These are phyloP conservation scores for Ailurus styani DNA, from an alignment of 2,113 vertebrate species.

Conservation along the genomic window DNA sequence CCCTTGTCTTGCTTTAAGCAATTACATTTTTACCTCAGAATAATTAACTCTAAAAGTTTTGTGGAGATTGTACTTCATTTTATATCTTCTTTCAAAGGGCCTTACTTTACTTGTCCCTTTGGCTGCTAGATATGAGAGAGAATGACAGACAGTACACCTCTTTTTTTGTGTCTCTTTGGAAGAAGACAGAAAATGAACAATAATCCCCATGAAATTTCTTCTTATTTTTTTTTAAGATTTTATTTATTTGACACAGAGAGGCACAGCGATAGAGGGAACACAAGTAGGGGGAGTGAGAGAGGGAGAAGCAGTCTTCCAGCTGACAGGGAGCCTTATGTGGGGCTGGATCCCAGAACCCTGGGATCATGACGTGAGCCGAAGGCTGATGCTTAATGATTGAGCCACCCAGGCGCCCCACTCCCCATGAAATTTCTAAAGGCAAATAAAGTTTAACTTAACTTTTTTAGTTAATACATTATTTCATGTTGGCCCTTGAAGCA, in stretches of 20 bases:
- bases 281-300: too few species aligned
- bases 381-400: too few species aligned
- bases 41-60: not conserved
- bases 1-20: not conserved
- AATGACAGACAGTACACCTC: not conserved
- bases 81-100: not conserved
- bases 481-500: not conserved
- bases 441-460: not conserved
- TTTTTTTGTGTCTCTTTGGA: not conserved
- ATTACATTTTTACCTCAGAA: slow-evolving; percentile 2
- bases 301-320: too few species aligned
- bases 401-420: too few species aligned
- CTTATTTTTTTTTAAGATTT: too few species aligned
- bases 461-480: not conserved
- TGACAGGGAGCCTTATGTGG: too few species aligned
- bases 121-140: not conserved
- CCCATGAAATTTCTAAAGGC: not conserved
- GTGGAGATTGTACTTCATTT: not conserved
- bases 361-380: too few species aligned
- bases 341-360: too few species aligned
- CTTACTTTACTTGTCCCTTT: not conserved
- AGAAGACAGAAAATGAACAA: not conserved
- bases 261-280: too few species aligned
- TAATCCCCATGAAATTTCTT: not conserved
- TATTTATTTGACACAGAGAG: too few species aligned